Base-by-base conservation (phyloP, 2,113 vertebrate species). In the Elgaria multicarinata region DNA sequence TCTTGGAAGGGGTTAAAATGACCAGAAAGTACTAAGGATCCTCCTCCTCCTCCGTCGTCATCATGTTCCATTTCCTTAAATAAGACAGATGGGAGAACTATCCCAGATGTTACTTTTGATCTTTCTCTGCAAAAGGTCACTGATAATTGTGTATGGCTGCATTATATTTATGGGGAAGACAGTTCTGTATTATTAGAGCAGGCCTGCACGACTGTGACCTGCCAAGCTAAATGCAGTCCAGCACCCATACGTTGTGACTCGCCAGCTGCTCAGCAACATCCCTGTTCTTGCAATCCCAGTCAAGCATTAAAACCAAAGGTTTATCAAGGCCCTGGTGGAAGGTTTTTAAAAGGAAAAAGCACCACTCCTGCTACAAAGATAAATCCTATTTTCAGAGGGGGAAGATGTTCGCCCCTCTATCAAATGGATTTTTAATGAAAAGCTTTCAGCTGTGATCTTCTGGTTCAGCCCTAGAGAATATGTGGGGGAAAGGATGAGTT, bases 31-130 rank as follows among this genome's bases (percentile, higher is more conserved):
- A 85, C 71, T 44, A 24, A 46, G 26, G 36, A 28, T 83, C 75
- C 36, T 84, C 85, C n/a, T n/a, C 46, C 86, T 92, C 7, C 39
- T 46, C 93, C 90, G 90, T 62, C 0, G 86, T 50, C 46, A 58
- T 72, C 44, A 0, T 91, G 64, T 88, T 67, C 53, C 58, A 74
- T 91, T 96, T 81, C 18, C 88, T 85, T 94, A 92, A 92, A 90
- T 71, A 12, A 78, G 91, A 44, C 82, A 87, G 90, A 92, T 89
- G 79, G 82, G 75, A 81, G 62, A 92, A 87, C 91, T 87, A 91
- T 93, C 87, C 91, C 87, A 58, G 66, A 81, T 87, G 6, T 64
- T 84, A 87, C 53, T 91, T 93, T 79, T 31, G 55, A 87, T 91
- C 78, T 77, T 91, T 90, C 76, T 88, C n/a, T 85, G 85, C 88